Conservation (phyloP, 2,113 vertebrate species). For the Isichthys henryi region DNA sequence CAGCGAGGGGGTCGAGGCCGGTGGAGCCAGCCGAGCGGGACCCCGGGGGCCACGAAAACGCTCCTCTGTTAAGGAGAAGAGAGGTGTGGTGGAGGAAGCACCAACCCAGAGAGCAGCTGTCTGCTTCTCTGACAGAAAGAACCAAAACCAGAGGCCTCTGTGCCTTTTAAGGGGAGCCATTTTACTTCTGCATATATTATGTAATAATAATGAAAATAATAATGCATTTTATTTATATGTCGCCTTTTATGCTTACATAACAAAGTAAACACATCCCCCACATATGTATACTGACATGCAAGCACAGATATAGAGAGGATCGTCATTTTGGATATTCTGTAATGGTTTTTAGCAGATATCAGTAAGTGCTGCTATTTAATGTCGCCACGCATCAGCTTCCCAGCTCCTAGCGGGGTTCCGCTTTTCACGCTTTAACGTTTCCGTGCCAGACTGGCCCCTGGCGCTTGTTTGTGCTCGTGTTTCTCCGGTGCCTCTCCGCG, state of each 20-base stretch:
- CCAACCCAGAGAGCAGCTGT: neutral
- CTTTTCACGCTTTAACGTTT: neutral
- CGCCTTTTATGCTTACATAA: neutral
- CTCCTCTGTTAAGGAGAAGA: neutral
- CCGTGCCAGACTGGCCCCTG: neutral
- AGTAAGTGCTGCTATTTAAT: neutral
- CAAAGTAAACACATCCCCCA: neutral
- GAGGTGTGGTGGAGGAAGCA: neutral
- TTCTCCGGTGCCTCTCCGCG: constrained; percentile 28
- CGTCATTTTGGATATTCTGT: neutral
- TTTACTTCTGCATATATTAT: neutral
- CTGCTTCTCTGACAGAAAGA: neutral
- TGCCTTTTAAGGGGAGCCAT: neutral
- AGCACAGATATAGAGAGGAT: neutral
- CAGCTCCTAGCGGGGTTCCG: neutral
- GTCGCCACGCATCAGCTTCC: neutral
- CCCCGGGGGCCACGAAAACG: neutral
- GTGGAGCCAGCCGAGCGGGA: neutral
- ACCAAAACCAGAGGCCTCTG: neutral
- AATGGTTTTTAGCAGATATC: neutral
- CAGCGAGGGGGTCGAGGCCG: neutral
- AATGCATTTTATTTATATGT: neutral
- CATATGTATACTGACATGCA: neutral
- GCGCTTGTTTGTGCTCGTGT: neutral
- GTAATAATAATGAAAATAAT: neutral